Conservation (phyloP, 2,113 vertebrate species). For the Semnornis frantzii region DNA sequence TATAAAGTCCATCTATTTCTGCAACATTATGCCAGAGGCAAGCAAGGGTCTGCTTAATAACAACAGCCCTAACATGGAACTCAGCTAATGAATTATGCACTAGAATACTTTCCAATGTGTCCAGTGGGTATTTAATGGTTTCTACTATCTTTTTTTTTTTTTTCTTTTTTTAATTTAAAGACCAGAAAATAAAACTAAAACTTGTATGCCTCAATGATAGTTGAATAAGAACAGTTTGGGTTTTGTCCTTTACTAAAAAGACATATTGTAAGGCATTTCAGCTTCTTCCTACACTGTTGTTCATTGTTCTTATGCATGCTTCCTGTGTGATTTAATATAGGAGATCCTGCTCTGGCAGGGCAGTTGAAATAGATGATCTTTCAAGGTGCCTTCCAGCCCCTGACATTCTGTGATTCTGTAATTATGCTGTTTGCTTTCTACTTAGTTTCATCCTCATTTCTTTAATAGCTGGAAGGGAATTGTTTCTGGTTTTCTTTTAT, state of each 20-base stretch:
- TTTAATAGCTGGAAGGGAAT: background rate
- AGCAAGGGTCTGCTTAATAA: background rate
- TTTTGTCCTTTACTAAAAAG: background rate
- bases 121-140: background rate
- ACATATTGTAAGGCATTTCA: background rate
- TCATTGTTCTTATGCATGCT: background rate
- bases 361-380: too few species aligned
- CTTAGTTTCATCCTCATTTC: background rate
- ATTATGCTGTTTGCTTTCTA: background rate
- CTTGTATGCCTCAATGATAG: background rate
- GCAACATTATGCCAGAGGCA: background rate
- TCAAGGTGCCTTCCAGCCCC: too few species aligned
- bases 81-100: constrained; percentile 6
- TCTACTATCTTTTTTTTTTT: background rate
- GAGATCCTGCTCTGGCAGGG: too few species aligned
- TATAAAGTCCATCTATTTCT: background rate
- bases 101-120: background rate
- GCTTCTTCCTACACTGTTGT: background rate
- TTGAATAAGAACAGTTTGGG: background rate
- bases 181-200: background rate
- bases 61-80: background rate
- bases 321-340: too few species aligned
- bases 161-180: background rate
- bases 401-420: too few species aligned
- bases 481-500: background rate